Evolutionary conservation across 2,797 vertebrate genomes (phyloP).

Genomic region (Spea hammondii): DNA sequence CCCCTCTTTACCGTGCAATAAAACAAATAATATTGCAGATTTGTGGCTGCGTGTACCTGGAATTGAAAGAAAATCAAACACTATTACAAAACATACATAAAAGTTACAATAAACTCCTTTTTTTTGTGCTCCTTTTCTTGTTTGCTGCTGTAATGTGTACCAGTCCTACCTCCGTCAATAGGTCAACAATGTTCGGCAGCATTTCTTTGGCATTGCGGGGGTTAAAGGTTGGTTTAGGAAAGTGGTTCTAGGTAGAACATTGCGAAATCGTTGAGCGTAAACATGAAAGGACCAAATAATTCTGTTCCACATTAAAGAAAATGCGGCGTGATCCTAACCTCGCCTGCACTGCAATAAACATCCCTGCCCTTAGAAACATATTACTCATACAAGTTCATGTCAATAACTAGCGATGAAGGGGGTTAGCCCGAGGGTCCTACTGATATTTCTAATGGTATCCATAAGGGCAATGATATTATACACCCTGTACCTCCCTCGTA

Average conservation of each 20-base stretch:
- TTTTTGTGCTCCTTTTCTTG: no score
- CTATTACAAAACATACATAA: no score
- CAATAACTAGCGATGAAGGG: slow-evolving; percentile 16
- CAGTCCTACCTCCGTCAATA: no score
- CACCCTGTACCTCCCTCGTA: slow-evolving; percentile 5
- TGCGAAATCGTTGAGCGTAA: neutral
- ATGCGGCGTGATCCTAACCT: slow-evolving; percentile 29
- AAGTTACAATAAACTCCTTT: no score
- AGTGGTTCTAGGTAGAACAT: neutral
- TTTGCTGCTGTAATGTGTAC: no score
- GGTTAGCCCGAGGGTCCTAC: slow-evolving; percentile 15
- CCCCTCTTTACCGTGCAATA: no score
- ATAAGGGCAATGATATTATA: slow-evolving; percentile 25
- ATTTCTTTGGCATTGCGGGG: neutral
- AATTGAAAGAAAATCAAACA: no score
- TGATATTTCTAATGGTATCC: slow-evolving; percentile 43
- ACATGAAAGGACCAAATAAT: neutral
- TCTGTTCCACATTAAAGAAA: slow-evolving; percentile 34
- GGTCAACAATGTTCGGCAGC: no score
- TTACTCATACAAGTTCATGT: slow-evolving; percentile 22
- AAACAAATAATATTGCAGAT: no score
- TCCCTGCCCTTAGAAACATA: slow-evolving; percentile 19
- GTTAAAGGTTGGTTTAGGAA: neutral
- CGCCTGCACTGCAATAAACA: slow-evolving; percentile 18
- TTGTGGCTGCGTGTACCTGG: no score